These are phyloP conservation scores for Sebastolobus altivelis DNA, from an alignment of 2,797 vertebrate genomes.

Conservation along the genomic window DNA sequence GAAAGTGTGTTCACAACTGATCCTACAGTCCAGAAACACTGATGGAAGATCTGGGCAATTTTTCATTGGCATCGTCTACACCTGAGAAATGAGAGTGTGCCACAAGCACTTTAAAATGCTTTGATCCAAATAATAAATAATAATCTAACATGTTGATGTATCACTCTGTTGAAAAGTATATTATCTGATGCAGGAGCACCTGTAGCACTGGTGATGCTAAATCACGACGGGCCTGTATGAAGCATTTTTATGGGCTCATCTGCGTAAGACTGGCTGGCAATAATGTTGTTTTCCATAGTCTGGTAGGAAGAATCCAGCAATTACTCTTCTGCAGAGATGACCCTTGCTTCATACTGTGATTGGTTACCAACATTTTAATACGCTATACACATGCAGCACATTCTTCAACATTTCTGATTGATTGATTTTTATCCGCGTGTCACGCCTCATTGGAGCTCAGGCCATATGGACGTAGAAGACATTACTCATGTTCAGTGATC, in stretches of 20 bases:
- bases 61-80: background rate
- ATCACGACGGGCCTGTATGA: slow-evolving; percentile 25
- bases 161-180: slow-evolving; percentile 37
- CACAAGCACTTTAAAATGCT: background rate
- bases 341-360: slow-evolving; percentile 8
- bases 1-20: background rate
- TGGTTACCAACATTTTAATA: slow-evolving; percentile 39
- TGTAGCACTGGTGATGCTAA: slow-evolving; percentile 36
- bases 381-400: slow-evolving; percentile 19
- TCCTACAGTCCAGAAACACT: background rate
- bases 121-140: slow-evolving; percentile 7
- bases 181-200: slow-evolving; percentile 30
- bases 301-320: slow-evolving; percentile 28
- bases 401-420: slow-evolving; percentile 23
- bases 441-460: slow-evolving; percentile 31
- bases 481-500: slow-evolving; percentile 41
- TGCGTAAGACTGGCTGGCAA: slow-evolving; percentile 43
- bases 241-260: slow-evolving; percentile 48
- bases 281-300: slow-evolving; percentile 54
- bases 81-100: background rate
- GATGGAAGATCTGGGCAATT: background rate
- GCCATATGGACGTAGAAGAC: slow-evolving; percentile 12
- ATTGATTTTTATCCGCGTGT: slow-evolving; percentile 28
- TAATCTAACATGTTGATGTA: slow-evolving; percentile 35
- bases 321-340: slow-evolving; percentile 30